Conservation (phyloP, 2,888 invertebrate genomes). For the Trypoxylon attenuatum region DNA sequence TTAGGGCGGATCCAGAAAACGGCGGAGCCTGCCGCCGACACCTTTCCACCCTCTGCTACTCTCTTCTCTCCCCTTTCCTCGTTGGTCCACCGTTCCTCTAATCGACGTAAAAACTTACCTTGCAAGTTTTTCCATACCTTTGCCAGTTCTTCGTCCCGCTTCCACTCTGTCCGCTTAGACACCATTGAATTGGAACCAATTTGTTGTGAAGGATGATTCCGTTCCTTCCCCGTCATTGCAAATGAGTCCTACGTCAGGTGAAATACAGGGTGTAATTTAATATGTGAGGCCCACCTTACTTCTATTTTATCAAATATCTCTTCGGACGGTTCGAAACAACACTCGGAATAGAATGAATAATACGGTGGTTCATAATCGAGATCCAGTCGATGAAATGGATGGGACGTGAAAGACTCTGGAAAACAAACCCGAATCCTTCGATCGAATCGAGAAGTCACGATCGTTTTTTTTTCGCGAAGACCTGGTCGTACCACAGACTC, state of each 20-base stretch:
- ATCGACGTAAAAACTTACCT: conserved; percentile 59
- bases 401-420: neutral
- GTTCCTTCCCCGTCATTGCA: too few species aligned
- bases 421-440: neutral
- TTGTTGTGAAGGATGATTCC: too few species aligned
- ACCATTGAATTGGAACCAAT: too few species aligned
- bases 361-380: too few species aligned
- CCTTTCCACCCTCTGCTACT: conserved; percentile 61
- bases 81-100: conserved; percentile 29
- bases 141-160: too few species aligned
- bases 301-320: too few species aligned
- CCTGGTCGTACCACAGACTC: conserved; percentile 39
- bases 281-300: too few species aligned
- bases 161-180: too few species aligned
- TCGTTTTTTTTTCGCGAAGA: conserved; percentile 42
- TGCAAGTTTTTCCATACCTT: conserved; percentile 25
- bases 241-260: too few species aligned
- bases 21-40: conserved; percentile 66
- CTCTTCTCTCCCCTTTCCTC: conserved; percentile 47
- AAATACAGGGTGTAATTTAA: too few species aligned
- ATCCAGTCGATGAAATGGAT: neutral
- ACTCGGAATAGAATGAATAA: too few species aligned
- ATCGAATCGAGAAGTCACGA: neutral
- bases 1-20: conserved; percentile 72
- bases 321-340: too few species aligned